Conservation (phyloP, 2,888 invertebrate genomes). For the Ischnura elegans region DNA sequence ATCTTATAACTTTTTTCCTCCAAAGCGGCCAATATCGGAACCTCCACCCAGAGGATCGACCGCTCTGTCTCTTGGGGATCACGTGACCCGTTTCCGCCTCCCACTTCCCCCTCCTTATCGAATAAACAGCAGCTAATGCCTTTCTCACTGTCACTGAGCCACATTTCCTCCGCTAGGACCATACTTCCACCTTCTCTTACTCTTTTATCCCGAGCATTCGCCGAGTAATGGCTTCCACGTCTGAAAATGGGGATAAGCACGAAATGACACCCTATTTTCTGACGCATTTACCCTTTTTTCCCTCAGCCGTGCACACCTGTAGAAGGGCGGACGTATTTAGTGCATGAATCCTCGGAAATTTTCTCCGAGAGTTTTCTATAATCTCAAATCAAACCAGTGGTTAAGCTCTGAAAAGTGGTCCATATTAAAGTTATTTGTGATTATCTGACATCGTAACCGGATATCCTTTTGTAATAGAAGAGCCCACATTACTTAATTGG, state of each 20-base stretch:
- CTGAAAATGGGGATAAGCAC: background rate
- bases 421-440: background rate
- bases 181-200: background rate
- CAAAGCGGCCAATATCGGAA: background rate
- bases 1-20: background rate
- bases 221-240: background rate
- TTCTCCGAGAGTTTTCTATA: background rate
- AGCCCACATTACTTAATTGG: background rate
- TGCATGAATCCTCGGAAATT: background rate
- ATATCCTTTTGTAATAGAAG: background rate
- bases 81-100: background rate
- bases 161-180: background rate
- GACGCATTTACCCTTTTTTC: background rate
- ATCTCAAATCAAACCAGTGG: background rate
- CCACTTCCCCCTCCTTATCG: slow-evolving; percentile 5
- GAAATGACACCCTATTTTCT: background rate
- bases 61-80: background rate
- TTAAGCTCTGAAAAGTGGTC: background rate
- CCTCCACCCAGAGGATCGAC: background rate
- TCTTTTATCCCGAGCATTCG: background rate
- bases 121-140: background rate
- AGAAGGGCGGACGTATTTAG: background rate
- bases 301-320: background rate
- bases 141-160: background rate
- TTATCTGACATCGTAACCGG: background rate